phyloP scores from a whole-genome alignment of 2,888 invertebrate species.

The Neuroscelio doddi region DNA sequence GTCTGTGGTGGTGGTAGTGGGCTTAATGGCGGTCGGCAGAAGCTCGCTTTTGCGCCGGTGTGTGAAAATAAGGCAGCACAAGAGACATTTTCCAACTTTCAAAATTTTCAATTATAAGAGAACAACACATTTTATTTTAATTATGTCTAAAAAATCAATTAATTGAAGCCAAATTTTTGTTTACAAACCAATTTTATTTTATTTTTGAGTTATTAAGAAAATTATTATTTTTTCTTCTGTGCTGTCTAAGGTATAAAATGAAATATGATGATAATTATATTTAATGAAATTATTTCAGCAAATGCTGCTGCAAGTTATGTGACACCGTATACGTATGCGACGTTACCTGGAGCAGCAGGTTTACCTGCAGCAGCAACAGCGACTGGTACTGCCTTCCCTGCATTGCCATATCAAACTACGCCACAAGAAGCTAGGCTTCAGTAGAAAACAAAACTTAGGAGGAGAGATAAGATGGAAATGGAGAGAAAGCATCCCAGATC shows the following conservation, averaged over 20 bases:
- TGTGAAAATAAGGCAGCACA: conserved; percentile 24
- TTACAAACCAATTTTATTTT: no score
- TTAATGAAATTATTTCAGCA: conserved; percentile 56
- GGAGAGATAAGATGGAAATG: conserved; percentile 15
- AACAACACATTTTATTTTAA: not conserved
- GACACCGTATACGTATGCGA: conserved; percentile 82
- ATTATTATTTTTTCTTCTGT: conserved; percentile 9
- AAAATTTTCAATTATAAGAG: not conserved
- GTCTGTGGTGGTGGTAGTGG: conserved; percentile 58
- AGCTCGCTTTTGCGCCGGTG: conserved; percentile 42
- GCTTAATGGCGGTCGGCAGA: conserved; percentile 43
- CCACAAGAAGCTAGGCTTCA: conserved; percentile 86
- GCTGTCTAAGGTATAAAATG: conserved; percentile 3
- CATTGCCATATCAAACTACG: conserved; percentile 77
- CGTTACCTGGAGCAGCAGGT: conserved; percentile 78
- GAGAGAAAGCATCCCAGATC: no score
- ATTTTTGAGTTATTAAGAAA: no score
- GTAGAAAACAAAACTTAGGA: conserved; percentile 68
- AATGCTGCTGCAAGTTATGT: conserved; percentile 79
- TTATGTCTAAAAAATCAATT: no score
- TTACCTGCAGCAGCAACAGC: conserved; percentile 73
- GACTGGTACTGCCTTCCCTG: conserved; percentile 77
- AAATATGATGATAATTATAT: no score
- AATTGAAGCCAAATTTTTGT: no score
- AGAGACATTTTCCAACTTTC: conserved; percentile 6